Evolutionary conservation across 2,888 invertebrate genomes (phyloP), one percentile per base, ranked within the genome.

Genomic region (Sinodicranocentrus sp.): DNA sequence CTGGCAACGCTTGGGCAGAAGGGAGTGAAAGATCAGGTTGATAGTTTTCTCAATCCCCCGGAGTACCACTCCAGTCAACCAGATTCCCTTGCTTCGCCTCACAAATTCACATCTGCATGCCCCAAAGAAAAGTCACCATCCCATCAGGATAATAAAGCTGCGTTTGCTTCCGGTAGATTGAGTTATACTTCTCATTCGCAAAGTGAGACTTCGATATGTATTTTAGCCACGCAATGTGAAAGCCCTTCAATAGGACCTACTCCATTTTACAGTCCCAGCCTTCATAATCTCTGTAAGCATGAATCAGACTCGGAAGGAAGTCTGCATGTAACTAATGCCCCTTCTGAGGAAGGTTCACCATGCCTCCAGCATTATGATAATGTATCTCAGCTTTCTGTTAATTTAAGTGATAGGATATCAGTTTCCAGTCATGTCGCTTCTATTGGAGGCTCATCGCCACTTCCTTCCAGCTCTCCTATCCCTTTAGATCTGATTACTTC

Each of bases 21-120:
- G 33, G 90, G 91, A 86, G 88, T 90, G 61, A 90, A 91, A 59
- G 77, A 76, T 73, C 86, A 88, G 19, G 26, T 71, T 65, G 68
- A 90, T 17, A 48, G 78, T 26, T 67, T 72, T 67, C 73, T 82
- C 65, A 43, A 77, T 77, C 67, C 68, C n/a, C 68, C 77, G n/a
- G 57, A 73, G 28, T 73, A 77, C 73, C 76, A 68, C 67, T 79
- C 78, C 54, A 80, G 80, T 21, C 80, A 80, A 28, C 80, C 80
- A 10, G 80, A 80, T 17, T 80, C 72, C 2, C 73, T 80, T 21
- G 63, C 80, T 2, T 80, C 80, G 15, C 80, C 80, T 6, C 71
- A 80, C 44, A 80, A 80, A 67, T 80, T 80, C 39, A 17, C 63
- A 25, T 39, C 73, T 8, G 33, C 39, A 25, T 48, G 63, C 15